Conservation (phyloP, 92 coral and sea anemone genomes). For the Zoanthus solanderi region DNA sequence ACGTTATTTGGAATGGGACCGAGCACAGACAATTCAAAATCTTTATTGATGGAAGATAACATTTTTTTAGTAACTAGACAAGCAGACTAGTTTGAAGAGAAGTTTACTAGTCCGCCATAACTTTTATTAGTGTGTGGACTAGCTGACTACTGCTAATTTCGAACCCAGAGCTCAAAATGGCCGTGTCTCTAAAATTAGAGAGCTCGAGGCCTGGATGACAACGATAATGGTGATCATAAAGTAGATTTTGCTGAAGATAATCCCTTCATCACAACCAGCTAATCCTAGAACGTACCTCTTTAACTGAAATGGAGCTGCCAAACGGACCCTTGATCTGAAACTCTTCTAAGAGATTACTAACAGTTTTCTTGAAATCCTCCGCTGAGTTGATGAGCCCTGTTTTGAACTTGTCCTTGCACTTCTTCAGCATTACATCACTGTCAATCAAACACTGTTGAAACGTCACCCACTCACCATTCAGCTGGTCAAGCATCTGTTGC, state of each 20-base stretch:
- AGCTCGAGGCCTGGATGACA: too few relatives aligned
- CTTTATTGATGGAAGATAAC: too few relatives aligned
- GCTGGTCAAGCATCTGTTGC: slow-evolving; percentile 92
- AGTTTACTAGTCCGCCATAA: too few relatives aligned
- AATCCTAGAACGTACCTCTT: slow-evolving; percentile 75
- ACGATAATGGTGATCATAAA: too few relatives aligned
- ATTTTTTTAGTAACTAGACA: too few relatives aligned
- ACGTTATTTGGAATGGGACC: too few relatives aligned
- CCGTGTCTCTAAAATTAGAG: too few relatives aligned
- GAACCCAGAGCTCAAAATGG: too few relatives aligned
- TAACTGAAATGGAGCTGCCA: slow-evolving; percentile 79
- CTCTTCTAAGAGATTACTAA: slow-evolving; percentile 83
- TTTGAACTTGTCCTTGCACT: slow-evolving; percentile 98
- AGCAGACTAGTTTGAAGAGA: too few relatives aligned
- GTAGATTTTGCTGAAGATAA: not conserved
- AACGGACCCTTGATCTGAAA: slow-evolving; percentile 96
- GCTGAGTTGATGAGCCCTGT: slow-evolving; percentile 95
- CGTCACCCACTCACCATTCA: slow-evolving; percentile 96
- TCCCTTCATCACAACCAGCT: not conserved
- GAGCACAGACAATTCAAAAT: too few relatives aligned
- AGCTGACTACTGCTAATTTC: too few relatives aligned
- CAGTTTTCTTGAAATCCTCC: slow-evolving; percentile 98
- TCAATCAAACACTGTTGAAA: slow-evolving; percentile 99
- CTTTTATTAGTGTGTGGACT: too few relatives aligned
- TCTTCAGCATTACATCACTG: slow-evolving; percentile 98